Evolutionary conservation across 2,888 invertebrate species (phyloP).

Genomic region (Odontothrips loti): DNA sequence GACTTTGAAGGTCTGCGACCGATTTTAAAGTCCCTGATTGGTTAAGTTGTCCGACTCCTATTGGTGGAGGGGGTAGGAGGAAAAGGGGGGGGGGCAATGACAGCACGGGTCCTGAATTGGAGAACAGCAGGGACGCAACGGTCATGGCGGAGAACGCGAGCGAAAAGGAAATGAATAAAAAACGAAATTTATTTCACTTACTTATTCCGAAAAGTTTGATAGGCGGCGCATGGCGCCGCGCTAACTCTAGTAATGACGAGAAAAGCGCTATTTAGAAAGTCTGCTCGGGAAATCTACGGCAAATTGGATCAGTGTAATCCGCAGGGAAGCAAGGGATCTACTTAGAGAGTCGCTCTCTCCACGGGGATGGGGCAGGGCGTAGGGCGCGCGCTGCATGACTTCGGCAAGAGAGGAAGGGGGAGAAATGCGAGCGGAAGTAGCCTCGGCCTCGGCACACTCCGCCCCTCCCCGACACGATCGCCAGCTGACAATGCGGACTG

Average conservation of each 20-base stretch:
- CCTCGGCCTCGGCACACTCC: too few species aligned
- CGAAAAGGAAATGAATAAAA: not conserved
- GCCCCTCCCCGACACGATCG: too few species aligned
- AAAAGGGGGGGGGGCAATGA: not conserved
- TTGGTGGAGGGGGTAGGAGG: not conserved
- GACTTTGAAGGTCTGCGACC: too few species aligned
- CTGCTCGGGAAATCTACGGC: not conserved
- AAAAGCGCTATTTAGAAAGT: constrained; percentile 23
- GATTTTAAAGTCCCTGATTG: not conserved
- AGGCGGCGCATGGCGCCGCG: constrained; percentile 14
- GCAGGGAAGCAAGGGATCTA: not conserved
- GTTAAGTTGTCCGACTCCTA: constrained; percentile 3
- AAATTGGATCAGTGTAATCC: constrained; percentile 5
- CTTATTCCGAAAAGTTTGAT: constrained; percentile 22
- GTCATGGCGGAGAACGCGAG: not conserved
- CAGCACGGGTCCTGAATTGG: not conserved
- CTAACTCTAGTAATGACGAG: constrained; percentile 7
- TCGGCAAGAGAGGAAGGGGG: not conserved
- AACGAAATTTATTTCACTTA: constrained; percentile 9
- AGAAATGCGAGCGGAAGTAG: too few species aligned
- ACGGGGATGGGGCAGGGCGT: not conserved
- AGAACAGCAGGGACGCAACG: not conserved
- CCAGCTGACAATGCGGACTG: too few species aligned
- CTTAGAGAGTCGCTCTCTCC: not conserved
- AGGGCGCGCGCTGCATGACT: not conserved